Evolutionary conservation across 2,113 vertebrate species (phyloP).

Genomic region (Equus przewalskii): DNA sequence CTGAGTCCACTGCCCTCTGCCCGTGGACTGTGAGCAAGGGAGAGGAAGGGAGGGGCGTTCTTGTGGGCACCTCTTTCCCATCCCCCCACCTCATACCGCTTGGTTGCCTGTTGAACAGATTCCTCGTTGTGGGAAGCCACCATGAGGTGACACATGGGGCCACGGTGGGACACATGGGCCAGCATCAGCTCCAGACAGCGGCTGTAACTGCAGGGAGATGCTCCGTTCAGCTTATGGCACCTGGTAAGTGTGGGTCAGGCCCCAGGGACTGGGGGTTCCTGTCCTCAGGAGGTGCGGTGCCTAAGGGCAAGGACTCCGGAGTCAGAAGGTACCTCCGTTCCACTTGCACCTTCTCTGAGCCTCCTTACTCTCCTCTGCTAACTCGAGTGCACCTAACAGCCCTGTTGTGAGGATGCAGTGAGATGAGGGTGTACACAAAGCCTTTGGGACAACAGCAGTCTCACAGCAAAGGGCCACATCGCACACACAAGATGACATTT

Average conservation of each 20-base stretch:
- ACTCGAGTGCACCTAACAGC: not conserved
- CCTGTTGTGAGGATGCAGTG: not conserved
- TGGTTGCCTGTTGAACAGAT: conserved; percentile 89
- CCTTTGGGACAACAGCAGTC: not conserved
- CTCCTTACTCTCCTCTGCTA: not conserved
- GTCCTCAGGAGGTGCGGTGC: not conserved
- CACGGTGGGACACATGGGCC: conserved; percentile 85
- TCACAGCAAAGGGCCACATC: not conserved
- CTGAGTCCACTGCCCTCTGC: not conserved
- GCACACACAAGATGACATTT: not conserved
- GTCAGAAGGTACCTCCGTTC: not conserved
- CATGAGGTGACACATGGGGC: conserved; percentile 89
- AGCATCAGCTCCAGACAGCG: conserved; percentile 90
- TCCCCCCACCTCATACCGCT: conserved; percentile 71
- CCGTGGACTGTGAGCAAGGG: not conserved
- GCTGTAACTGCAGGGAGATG: conserved; percentile 89
- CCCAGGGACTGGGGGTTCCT: not conserved
- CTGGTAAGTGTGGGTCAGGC: not conserved
- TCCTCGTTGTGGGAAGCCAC: conserved; percentile 95
- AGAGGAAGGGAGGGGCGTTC: not conserved
- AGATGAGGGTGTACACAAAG: not conserved
- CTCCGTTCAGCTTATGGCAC: not conserved
- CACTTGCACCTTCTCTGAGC: not conserved
- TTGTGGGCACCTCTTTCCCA: rapidly evolving
- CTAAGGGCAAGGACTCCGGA: not conserved